Evolutionary conservation across 2,888 invertebrate species (phyloP).

Genomic region (Tridacna crocea): DNA sequence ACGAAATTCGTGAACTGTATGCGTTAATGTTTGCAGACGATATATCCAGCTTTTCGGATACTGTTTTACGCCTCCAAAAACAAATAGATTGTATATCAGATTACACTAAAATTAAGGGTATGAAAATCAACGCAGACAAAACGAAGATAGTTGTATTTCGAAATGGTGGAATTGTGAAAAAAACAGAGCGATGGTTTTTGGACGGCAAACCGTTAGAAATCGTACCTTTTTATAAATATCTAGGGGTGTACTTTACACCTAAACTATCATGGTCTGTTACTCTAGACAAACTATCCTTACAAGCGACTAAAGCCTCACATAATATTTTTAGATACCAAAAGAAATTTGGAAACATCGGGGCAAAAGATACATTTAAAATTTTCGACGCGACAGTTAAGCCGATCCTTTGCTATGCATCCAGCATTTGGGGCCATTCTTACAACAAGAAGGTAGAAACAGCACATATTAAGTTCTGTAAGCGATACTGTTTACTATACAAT

Average conservation of each 20-base stretch:
- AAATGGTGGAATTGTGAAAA: conserved; percentile 21
- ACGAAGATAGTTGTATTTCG: conserved; percentile 21
- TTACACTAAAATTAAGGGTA: background rate
- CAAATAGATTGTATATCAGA: background rate
- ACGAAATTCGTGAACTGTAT: background rate
- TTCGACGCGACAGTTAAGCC: conserved; percentile 24
- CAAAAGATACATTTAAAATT: too few species aligned
- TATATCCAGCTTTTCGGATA: too few species aligned
- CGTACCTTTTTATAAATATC: conserved; percentile 24
- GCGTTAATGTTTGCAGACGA: conserved; percentile 1
- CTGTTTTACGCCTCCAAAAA: background rate
- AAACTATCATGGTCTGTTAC: conserved; percentile 26
- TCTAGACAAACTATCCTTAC: conserved; percentile 8
- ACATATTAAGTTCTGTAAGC: too few species aligned
- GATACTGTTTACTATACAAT: too few species aligned
- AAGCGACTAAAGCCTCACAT: conserved; percentile 25
- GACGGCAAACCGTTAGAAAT: conserved; percentile 9
- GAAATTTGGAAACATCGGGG: conserved; percentile 9
- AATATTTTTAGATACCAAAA: conserved; percentile 8
- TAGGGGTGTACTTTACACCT: conserved; percentile 22
- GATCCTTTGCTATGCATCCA: conserved; percentile 24
- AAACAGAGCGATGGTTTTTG: conserved; percentile 15
- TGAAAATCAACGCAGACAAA: background rate
- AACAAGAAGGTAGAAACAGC: background rate
- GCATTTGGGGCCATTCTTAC: conserved; percentile 31